Base-by-base conservation (phyloP, 2,113 vertebrate species). In the Hyla sarda region DNA sequence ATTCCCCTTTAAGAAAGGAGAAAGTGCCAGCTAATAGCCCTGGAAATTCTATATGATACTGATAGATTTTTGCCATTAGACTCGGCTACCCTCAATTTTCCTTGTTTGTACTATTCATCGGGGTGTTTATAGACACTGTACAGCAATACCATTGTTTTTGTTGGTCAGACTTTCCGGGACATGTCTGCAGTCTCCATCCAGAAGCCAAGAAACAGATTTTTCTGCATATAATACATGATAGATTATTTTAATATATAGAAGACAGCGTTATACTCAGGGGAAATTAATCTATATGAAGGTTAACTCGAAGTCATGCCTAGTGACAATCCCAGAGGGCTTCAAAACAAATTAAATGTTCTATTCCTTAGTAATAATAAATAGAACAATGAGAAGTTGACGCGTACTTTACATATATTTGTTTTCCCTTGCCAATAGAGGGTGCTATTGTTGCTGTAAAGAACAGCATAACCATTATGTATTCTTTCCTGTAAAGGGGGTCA, bases 201-300 rank as follows among this genome's bases (percentile, higher is more conserved):
- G 62, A 28, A n/a, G 25, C 47, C 41, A 82, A 21, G 60, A 82
- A 82, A 69, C 45, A 76, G 74, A 76, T 10, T 28, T 19, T 10
- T 76, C 45, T 14, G 3, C 47, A 30, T 21, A 76, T 19, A 52
- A 30, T 17, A 50, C 45, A 76, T 77, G 16, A 34, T 19, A 54
- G 30, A 34, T 21, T 77, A 77, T 77, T 77, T 34, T 77, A 77
- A 77, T 77, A 54, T 54, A 76, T 50, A 76, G 14, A 9, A 72
- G 71, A 48, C 25, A 34, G 56, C 17, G 14, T 25, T 47, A 58
- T 84, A 25, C 82, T 50, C 83, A n/a, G 25, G 72, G 83, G 73
- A 65, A 78, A 85, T 85, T 54, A 41, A 41, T 62, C 60, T 71
- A 79, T 56, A 85, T 79, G 28, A 85, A 79, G 45, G 50, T 34